A percentile compares a stretch with the other conserved stretches of the same genome.
Conservation (phyloP, 2,888 invertebrate species). For the Dryomyza anilis region DNA sequence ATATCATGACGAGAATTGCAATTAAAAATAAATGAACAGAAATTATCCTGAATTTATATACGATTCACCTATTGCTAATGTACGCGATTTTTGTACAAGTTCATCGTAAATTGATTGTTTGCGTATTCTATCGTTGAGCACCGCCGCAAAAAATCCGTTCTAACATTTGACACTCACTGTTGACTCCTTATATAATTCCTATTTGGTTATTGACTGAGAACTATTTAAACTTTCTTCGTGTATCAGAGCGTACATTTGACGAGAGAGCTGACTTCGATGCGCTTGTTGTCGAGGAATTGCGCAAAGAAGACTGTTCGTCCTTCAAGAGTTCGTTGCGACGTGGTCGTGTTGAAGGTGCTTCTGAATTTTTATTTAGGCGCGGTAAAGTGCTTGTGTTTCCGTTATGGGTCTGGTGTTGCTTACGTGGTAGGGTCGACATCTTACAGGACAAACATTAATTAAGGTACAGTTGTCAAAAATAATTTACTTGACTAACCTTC, state of each 20-base stretch:
- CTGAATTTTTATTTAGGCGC: slow-evolving; percentile 48
- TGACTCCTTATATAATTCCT: slow-evolving; percentile 1
- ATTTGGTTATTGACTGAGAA: background rate
- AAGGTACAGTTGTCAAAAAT: too few species aligned
- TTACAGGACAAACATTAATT: too few species aligned
- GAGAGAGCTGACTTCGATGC: slow-evolving; percentile 55
- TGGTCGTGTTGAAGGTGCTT: slow-evolving; percentile 40
- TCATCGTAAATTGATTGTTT: background rate
- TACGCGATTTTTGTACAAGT: background rate
- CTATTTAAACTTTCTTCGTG: slow-evolving; percentile 30
- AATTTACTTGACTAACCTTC: slow-evolving; percentile 42
- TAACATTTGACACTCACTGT: too few species aligned
- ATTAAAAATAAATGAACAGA: background rate
- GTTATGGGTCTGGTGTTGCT: slow-evolving; percentile 45
- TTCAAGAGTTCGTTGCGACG: slow-evolving; percentile 46
- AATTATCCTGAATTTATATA: background rate
- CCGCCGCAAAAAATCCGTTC: too few species aligned
- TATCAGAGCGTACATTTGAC: slow-evolving; percentile 49
- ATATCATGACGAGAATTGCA: slow-evolving; percentile 29
- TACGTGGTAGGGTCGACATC: slow-evolving; percentile 56
- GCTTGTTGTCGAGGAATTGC: slow-evolving; percentile 49
- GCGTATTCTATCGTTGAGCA: slow-evolving; percentile 3
- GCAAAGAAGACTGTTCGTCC: slow-evolving; percentile 53
- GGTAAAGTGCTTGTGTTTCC: slow-evolving; percentile 50
- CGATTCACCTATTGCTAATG: background rate